Evolutionary conservation across 2,888 invertebrate species (phyloP).

Genomic region (Lycaena phlaeas): DNA sequence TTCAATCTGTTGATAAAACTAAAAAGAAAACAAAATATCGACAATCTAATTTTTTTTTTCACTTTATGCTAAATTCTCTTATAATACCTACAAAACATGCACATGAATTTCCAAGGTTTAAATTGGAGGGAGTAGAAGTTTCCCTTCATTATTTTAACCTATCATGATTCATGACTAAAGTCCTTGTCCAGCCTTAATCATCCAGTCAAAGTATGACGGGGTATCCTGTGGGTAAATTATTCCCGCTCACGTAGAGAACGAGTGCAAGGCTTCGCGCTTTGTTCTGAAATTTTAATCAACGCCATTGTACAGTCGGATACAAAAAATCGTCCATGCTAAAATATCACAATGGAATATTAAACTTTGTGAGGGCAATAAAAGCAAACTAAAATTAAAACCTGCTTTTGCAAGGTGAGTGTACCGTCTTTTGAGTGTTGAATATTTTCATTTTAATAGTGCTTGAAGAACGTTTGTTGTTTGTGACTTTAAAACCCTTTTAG

Average conservation of each 20-base stretch:
- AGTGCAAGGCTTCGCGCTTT: constrained; percentile 48
- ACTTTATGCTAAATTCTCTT: too few species aligned
- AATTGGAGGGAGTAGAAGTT: constrained; percentile 14
- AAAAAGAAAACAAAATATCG: too few species aligned
- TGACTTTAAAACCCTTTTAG: not conserved
- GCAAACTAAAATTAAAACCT: constrained; percentile 15
- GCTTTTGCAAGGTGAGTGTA: constrained; percentile 11
- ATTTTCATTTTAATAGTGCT: not conserved
- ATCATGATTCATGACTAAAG: constrained; percentile 31
- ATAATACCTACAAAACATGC: too few species aligned
- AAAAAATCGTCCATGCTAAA: constrained; percentile 16
- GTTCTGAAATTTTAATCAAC: constrained; percentile 63
- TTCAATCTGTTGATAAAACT: too few species aligned
- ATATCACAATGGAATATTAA: constrained; percentile 19
- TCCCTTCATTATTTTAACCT: constrained; percentile 23
- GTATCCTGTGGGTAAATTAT: constrained; percentile 42
- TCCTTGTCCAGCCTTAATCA: constrained; percentile 36
- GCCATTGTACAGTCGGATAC: constrained; percentile 20
- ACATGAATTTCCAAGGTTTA: constrained; percentile 6
- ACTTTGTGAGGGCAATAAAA: constrained; percentile 17
- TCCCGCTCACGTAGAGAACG: constrained; percentile 52
- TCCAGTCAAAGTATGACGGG: constrained; percentile 45
- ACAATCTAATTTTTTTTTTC: too few species aligned
- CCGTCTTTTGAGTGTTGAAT: constrained; percentile 4
- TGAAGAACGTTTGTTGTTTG: not conserved